Percentiles rank a stretch among this genome's conserved stretches.
phyloP scores from a whole-genome alignment of 2,113 vertebrate species.

The Cromileptes altivelis region DNA sequence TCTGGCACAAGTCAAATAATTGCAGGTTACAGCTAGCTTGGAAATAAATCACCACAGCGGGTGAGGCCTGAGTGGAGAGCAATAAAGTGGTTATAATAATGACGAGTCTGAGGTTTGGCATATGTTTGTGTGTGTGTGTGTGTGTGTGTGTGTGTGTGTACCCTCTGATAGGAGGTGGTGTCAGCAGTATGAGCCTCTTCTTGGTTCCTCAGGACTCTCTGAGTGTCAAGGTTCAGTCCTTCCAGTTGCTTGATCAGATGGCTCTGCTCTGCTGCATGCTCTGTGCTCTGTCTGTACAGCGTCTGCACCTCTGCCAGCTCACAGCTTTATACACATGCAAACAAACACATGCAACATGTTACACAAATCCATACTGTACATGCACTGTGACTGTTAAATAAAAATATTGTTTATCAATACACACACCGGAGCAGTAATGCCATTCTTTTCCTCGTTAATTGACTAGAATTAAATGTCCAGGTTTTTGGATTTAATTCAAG shows the following conservation, averaged over 20 bases:
- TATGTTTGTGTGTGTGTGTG: slow-evolving; percentile 14
- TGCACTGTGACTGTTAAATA: neutral
- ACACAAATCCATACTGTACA: slow-evolving; percentile 1
- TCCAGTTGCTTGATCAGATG: slow-evolving; percentile 93
- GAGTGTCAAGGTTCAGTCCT: slow-evolving; percentile 89
- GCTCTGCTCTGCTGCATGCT: slow-evolving; percentile 88
- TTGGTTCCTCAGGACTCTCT: slow-evolving; percentile 90
- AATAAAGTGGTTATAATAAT: slow-evolving; percentile 48
- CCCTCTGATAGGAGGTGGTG: slow-evolving; percentile 89
- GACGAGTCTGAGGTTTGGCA: slow-evolving; percentile 42
- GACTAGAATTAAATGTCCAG: neutral
- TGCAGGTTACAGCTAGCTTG: slow-evolving; percentile 40
- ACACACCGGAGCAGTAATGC: neutral
- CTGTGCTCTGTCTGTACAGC: slow-evolving; percentile 88
- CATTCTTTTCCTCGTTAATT: neutral
- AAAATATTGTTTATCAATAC: neutral
- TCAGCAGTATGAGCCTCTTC: slow-evolving; percentile 90
- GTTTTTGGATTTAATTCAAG: neutral
- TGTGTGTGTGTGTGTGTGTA: slow-evolving; percentile 55
- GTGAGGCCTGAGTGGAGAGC: slow-evolving; percentile 19
- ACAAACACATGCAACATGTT: neutral
- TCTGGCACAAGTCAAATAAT: slow-evolving; percentile 49
- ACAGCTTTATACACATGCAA: slow-evolving; percentile 76
- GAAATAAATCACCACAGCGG: slow-evolving; percentile 48
- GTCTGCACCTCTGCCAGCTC: slow-evolving; percentile 89